phyloP scores from a whole-genome alignment of 2,888 invertebrate species.

The Drosophila kambysellisi region DNA sequence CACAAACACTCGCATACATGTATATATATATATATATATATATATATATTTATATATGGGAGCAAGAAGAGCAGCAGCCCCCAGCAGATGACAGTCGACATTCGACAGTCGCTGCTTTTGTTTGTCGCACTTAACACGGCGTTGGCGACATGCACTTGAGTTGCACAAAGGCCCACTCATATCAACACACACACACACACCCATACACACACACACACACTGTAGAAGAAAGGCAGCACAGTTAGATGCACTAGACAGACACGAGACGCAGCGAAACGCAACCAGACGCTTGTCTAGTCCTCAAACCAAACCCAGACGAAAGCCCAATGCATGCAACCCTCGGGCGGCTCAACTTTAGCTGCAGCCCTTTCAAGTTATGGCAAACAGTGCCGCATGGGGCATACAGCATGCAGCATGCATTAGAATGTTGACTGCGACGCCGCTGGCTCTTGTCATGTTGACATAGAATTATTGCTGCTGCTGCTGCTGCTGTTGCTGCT shows the following conservation, averaged over 20 bases:
- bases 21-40: not conserved
- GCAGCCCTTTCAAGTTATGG: conserved; percentile 50
- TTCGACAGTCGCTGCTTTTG: conserved; percentile 57
- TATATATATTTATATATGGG: not conserved
- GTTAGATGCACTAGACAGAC: conserved; percentile 82
- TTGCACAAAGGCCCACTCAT: conserved; percentile 73
- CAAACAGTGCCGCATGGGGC: conserved; percentile 9
- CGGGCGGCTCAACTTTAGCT: conserved; percentile 7
- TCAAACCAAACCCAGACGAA: not conserved
- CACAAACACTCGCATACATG: conserved; percentile 6
- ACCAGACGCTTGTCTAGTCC: conserved; percentile 58
- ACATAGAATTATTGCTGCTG: conserved; percentile 71
- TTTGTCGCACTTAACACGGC: conserved; percentile 83
- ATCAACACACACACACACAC: conserved; percentile 6
- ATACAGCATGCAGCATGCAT: conserved; percentile 43
- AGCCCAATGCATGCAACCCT: conserved; percentile 17
- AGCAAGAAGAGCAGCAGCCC: conserved; percentile 37
- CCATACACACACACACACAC: not conserved
- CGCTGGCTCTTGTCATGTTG: conserved; percentile 65
- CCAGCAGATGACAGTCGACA: conserved; percentile 31
- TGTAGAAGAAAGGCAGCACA: conserved; percentile 40
- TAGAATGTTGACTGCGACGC: conserved; percentile 47
- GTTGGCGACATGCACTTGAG: conserved; percentile 84
- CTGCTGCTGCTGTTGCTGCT: conserved; percentile 30
- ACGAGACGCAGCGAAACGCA: conserved; percentile 45